Conservation (phyloP, 2,797 vertebrate genomes). For the Aphelocoma californica region DNA sequence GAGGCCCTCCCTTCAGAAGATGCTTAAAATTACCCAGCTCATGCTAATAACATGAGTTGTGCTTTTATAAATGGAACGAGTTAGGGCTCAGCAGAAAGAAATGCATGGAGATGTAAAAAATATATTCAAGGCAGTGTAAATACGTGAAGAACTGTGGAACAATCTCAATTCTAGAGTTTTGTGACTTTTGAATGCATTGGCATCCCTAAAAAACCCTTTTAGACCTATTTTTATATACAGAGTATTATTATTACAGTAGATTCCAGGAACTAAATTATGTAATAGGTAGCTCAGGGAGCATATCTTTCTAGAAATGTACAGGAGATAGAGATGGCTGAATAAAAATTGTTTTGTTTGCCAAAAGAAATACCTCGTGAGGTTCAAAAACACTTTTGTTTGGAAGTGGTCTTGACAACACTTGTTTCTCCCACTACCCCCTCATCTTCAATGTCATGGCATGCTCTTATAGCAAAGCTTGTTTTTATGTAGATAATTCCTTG, state of each 20-base stretch:
- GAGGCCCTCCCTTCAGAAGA: not conserved
- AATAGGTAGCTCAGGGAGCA: not conserved
- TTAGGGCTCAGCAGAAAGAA: not conserved
- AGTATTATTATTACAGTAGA: not conserved
- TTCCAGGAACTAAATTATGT: not conserved
- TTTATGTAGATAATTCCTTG: not conserved
- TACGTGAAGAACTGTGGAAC: not conserved
- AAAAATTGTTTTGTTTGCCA: not conserved
- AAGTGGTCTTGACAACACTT: not conserved
- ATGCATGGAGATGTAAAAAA: not conserved
- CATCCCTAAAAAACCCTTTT: not conserved
- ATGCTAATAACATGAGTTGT: not conserved
- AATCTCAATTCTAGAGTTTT: not conserved
- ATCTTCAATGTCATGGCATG: not conserved
- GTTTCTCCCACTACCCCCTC: not conserved
- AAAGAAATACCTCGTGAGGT: not conserved
- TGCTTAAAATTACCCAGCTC: not conserved
- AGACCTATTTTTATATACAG: not conserved
- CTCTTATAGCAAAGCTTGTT: not conserved
- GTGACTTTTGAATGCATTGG: not conserved
- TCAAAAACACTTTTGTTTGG: not conserved
- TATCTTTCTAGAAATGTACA: not conserved
- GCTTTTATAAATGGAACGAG: not conserved
- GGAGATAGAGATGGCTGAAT: not conserved
- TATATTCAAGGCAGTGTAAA: not conserved